Percentiles rank a stretch among this genome's conserved stretches.
These are phyloP conservation scores for Rhogogaster chlorosoma DNA, from an alignment of 2,888 invertebrate species.

Conservation along the genomic window DNA sequence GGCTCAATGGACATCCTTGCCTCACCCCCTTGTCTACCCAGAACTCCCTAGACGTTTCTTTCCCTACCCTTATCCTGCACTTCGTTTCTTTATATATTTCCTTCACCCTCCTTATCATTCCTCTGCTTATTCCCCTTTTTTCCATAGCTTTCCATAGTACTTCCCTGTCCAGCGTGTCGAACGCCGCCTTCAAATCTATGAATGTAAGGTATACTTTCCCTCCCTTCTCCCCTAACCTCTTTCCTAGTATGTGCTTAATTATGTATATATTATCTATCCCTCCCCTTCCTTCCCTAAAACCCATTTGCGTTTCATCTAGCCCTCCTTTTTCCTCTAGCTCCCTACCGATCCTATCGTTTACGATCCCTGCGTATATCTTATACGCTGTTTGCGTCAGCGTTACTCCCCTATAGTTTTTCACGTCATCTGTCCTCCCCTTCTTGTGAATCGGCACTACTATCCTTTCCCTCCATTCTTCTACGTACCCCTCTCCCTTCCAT, in stretches of 20 bases:
- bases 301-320: background rate
- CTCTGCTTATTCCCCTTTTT: background rate
- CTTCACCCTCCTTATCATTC: background rate
- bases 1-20: background rate
- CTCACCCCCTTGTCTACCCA: background rate
- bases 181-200: background rate
- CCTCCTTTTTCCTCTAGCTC: too few species aligned
- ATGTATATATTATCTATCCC: too few species aligned
- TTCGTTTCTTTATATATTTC: background rate
- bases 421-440: constrained; percentile 31
- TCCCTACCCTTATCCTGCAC: background rate
- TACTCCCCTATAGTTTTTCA: constrained; percentile 53
- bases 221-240: too few species aligned
- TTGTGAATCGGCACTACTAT: constrained; percentile 40
- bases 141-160: background rate
- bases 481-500: constrained; percentile 42
- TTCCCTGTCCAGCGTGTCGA: background rate
- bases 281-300: too few species aligned
- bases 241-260: too few species aligned
- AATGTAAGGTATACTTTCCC: background rate
- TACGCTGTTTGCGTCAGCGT: constrained; percentile 36
- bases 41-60: background rate
- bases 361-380: too few species aligned
- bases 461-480: constrained; percentile 48
- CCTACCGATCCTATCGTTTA: too few species aligned